Evolutionary conservation across 2,797 vertebrate genomes (phyloP).

Genomic region (Streptopelia turtur): DNA sequence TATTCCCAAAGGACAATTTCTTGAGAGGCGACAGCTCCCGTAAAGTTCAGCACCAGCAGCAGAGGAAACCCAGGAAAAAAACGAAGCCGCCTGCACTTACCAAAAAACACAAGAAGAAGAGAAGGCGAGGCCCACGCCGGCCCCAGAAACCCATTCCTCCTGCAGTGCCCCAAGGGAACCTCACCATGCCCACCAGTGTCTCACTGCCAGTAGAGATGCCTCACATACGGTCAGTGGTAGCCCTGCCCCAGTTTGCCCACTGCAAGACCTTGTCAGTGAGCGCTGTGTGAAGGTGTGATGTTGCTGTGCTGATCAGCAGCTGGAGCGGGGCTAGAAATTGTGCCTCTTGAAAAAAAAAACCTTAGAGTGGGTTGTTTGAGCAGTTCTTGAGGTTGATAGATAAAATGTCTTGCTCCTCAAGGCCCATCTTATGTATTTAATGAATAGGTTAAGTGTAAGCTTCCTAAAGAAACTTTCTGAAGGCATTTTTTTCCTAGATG

Average conservation of each 20-base stretch:
- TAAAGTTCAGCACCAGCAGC: constrained; percentile 97
- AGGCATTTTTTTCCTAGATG: neutral
- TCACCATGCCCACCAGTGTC: constrained; percentile 95
- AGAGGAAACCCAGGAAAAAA: constrained; percentile 99
- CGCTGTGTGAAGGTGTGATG: neutral
- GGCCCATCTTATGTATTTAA: neutral
- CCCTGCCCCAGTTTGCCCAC: neutral
- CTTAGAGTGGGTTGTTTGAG: neutral
- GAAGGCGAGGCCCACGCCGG: constrained; percentile 90
- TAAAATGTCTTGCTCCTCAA: neutral
- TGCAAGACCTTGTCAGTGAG: neutral
- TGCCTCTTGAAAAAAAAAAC: neutral
- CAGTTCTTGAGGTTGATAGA: neutral
- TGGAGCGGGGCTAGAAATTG: neutral
- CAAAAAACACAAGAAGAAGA: constrained; percentile 99
- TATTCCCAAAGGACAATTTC: constrained; percentile 91
- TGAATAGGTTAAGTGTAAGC: neutral
- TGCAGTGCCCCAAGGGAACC: constrained; percentile 95
- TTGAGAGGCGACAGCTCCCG: constrained; percentile 94
- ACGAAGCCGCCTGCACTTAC: constrained; percentile 98
- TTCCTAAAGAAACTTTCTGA: neutral
- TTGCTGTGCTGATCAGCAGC: neutral
- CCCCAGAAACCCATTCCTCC: constrained; percentile 99
- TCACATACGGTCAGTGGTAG: constrained; percentile 87
- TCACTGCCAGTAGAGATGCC: constrained; percentile 88